Conservation (phyloP, 2,797 vertebrate genomes). For the Myotis pilosus region DNA sequence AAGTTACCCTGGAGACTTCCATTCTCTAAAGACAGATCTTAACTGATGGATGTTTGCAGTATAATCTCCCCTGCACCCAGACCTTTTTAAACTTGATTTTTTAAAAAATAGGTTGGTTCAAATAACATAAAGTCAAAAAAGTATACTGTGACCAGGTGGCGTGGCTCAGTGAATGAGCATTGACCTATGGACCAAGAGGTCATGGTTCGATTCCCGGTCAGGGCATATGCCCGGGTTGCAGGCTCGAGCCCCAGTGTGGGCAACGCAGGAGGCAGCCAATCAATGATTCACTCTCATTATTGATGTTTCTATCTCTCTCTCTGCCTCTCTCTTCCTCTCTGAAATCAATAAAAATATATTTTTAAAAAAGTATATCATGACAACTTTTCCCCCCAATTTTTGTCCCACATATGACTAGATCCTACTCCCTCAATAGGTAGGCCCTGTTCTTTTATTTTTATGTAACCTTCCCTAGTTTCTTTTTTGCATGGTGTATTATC, state of each 20-base stretch:
- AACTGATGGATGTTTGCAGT: neutral
- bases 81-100: slow-evolving; percentile 43
- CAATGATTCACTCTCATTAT: too few relatives aligned
- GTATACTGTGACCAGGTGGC: neutral
- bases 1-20: neutral
- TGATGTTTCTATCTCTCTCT: too few relatives aligned
- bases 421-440: neutral
- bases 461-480: neutral
- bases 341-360: too few relatives aligned
- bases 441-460: neutral
- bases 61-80: neutral
- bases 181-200: too few relatives aligned
- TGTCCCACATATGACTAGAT: neutral
- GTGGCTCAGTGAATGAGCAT: too few relatives aligned
- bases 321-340: too few relatives aligned
- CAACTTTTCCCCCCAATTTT: neutral
- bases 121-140: slow-evolving; percentile 7
- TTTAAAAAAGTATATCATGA: neutral
- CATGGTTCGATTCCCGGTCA: too few relatives aligned
- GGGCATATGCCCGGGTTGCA: too few relatives aligned
- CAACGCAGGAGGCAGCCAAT: too few relatives aligned
- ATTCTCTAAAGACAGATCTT: slow-evolving; percentile 1
- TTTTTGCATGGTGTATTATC: slow-evolving; percentile 26
- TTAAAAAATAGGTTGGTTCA: neutral
- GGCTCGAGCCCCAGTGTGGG: too few relatives aligned